Percentiles rank a stretch among this genome's conserved stretches.
Evolutionary conservation across 92 coral and sea anemone species (phyloP).

Genomic region (Diadumene lineata): DNA sequence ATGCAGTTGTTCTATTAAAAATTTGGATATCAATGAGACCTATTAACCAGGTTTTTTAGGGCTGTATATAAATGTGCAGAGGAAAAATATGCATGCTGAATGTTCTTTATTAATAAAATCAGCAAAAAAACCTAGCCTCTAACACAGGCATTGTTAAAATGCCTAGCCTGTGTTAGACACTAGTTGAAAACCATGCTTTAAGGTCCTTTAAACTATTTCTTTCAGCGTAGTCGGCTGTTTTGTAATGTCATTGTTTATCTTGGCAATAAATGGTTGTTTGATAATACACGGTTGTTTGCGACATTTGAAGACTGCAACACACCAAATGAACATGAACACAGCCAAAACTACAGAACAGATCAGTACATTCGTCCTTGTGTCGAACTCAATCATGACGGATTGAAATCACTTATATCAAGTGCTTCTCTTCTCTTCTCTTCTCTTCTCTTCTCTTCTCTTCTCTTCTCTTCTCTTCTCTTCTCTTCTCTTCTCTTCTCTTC

Average conservation of each 20-base stretch:
- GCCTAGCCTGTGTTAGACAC: too few species aligned
- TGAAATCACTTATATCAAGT: not conserved
- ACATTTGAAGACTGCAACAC: not conserved
- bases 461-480: not conserved
- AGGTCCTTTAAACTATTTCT: too few species aligned
- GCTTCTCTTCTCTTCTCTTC: not conserved
- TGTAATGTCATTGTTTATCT: not conserved
- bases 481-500: not conserved
- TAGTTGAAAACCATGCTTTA: too few species aligned
- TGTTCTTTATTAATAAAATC: too few species aligned
- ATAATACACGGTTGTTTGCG: not conserved
- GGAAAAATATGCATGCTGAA: too few species aligned
- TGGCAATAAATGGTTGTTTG: not conserved
- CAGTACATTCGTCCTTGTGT: not conserved
- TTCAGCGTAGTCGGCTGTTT: not conserved
- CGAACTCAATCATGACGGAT: constrained; percentile 6
- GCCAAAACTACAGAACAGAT: constrained; percentile 7
- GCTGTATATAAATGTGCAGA: too few species aligned
- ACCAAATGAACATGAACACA: constrained; percentile 8
- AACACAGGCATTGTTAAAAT: too few species aligned
- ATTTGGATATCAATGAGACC: too few species aligned
- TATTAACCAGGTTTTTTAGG: too few species aligned
- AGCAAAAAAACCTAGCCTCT: too few species aligned
- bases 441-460: not conserved
- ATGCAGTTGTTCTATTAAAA: too few species aligned